phyloP scores from a whole-genome alignment of 2,888 invertebrate species.

The Aporophyla nigra region DNA sequence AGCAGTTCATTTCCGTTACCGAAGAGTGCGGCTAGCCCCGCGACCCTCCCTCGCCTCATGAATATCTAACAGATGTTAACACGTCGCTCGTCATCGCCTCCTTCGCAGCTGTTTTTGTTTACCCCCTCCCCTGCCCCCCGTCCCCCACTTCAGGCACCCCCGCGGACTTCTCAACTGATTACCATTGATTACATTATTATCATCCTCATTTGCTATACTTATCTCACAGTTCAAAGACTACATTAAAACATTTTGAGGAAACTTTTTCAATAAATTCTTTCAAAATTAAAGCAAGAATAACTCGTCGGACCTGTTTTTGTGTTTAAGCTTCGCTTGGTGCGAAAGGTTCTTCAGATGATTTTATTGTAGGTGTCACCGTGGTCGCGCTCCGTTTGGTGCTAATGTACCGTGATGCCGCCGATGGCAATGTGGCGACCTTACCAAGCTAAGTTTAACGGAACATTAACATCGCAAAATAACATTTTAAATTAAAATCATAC shows the following conservation, averaged over 20 bases:
- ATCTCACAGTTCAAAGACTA: conserved; percentile 22
- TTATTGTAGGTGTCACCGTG: conserved; percentile 4
- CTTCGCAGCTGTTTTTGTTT: conserved; percentile 1
- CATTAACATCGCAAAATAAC: background rate
- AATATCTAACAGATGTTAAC: conserved; percentile 52
- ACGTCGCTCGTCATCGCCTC: conserved; percentile 18
- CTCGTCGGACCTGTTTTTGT: conserved; percentile 5
- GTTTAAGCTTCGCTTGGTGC: conserved; percentile 9
- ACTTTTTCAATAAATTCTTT: conserved; percentile 15
- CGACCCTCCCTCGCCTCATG: conserved; percentile 16
- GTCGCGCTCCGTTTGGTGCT: conserved; percentile 11
- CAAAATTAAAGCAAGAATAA: conserved; percentile 23
- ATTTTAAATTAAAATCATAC: background rate
- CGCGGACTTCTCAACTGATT: conserved; percentile 33
- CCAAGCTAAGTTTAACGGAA: background rate
- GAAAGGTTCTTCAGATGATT: background rate
- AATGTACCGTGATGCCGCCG: background rate
- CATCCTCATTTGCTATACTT: conserved; percentile 44
- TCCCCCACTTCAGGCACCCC: background rate
- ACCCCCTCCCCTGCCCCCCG: no score
- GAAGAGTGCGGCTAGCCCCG: conserved; percentile 3
- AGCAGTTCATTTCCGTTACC: background rate
- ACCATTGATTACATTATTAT: conserved; percentile 54
- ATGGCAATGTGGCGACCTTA: background rate
- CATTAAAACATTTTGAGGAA: conserved; percentile 28